Evolutionary conservation across 2,888 invertebrate species (phyloP), one percentile per base, ranked within the genome.

Genomic region (Rotaria magnacalcarata): DNA sequence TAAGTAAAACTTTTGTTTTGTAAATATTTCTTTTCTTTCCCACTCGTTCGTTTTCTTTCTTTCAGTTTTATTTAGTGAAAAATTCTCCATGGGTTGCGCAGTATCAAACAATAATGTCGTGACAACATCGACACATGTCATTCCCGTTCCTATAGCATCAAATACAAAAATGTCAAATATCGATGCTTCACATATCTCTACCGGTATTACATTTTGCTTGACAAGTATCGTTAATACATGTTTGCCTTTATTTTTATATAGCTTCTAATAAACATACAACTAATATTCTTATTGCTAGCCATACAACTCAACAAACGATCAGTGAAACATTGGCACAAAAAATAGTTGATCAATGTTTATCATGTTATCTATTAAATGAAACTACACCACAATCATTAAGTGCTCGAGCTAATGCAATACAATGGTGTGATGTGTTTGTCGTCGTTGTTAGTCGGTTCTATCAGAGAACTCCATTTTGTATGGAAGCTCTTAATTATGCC

Each of bases 401-500:
- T 60, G 14, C 27, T n/a, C 27, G 60, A 60, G 60, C 60, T 27
- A 60, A 60, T 14, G 4, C 14, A 11, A 27, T 60, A 14, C n/a
- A 60, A 60, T 60, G 60, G 60, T 67, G 54, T 43, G 34, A 67
- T 43, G 16, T 67, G 24, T 74, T 85, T 47, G 43, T 85, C 7
- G n/a, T 85, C 67, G 41, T 85, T 10, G 34, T 27, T 27, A 50
- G 50, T 74, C 85, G 60, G 16, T 19, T 47, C 3, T 85, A 50
- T 67, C 67, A 67, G 34, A 47, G 34, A 41, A 34, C 52, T 34
- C 2, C 34, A 1, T 60, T 52, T 10, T 85, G 85, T 67, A 67
- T 85, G 85, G 85, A 85, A 75, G 8, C 60, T 27, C 10, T 67
- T 50, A 50, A 85, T 14, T 85, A 41, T 67, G 85, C 74, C 4